phyloP scores from a whole-genome alignment of 2,113 vertebrate species.

The Phalacrocorax aristotelis region DNA sequence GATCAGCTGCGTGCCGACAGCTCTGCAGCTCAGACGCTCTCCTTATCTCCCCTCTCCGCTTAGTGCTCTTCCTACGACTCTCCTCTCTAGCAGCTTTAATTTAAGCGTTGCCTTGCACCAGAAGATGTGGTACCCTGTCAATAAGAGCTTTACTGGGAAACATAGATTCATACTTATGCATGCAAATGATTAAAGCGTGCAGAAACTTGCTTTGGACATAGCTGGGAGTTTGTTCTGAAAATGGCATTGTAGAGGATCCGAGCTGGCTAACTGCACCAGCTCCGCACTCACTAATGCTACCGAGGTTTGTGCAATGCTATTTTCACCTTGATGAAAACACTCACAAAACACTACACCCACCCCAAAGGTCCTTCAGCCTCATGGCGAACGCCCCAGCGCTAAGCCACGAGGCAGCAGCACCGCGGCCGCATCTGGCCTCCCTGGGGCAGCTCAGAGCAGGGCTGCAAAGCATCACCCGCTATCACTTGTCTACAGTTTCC shows the following conservation, averaged over 20 bases:
- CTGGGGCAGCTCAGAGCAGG: neutral
- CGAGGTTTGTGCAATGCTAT: neutral
- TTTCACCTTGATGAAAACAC: neutral
- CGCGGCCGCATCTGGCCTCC: accelerated
- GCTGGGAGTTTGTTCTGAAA: neutral
- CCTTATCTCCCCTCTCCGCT: neutral
- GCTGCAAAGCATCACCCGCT: neutral
- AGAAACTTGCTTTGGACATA: neutral
- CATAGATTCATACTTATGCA: neutral
- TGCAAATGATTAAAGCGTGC: neutral
- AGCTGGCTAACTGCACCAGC: neutral
- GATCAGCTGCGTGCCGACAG: neutral
- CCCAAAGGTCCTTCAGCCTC: neutral
- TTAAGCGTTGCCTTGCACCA: neutral
- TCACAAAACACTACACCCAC: neutral
- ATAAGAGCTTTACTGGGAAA: neutral
- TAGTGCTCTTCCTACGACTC: neutral
- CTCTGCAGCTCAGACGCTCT: neutral
- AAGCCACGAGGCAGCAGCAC: neutral
- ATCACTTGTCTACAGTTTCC: accelerated
- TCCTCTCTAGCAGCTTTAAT: neutral
- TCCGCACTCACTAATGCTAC: neutral
- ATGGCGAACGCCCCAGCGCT: accelerated
- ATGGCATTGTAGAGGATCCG: neutral
- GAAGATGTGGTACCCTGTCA: neutral